A percentile compares a stretch with the other conserved stretches of the same genome.
Evolutionary conservation across 2,888 invertebrate species (phyloP).

Genomic region (Chymomyza caudatula): DNA sequence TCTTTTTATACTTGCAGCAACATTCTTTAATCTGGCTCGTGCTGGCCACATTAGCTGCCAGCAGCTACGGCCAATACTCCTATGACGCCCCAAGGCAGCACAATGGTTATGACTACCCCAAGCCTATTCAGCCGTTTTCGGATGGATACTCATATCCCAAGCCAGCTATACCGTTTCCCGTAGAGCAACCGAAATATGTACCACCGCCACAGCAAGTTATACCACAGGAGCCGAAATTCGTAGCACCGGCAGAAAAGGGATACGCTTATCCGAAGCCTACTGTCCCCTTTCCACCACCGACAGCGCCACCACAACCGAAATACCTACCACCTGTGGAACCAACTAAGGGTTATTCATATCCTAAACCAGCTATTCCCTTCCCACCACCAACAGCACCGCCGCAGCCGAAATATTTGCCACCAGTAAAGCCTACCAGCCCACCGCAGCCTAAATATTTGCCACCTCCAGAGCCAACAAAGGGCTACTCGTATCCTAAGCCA

Average conservation of each 20-base stretch:
- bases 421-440: slow-evolving; percentile 1
- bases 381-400: slow-evolving; percentile 35
- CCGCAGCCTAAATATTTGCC: slow-evolving; percentile 13
- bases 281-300: slow-evolving; percentile 19
- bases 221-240: slow-evolving; percentile 1
- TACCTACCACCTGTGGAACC: slow-evolving; percentile 4
- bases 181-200: slow-evolving; percentile 10
- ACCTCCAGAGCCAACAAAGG: slow-evolving; percentile 27
- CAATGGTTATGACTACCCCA: slow-evolving; percentile 61
- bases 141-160: slow-evolving; percentile 62
- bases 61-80: slow-evolving; percentile 38
- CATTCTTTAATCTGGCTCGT: slow-evolving; percentile 49
- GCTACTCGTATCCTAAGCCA: slow-evolving; percentile 63
- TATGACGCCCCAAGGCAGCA: slow-evolving; percentile 27
- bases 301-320: slow-evolving; percentile 11
- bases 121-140: slow-evolving; percentile 51
- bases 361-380: slow-evolving; percentile 38
- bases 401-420: slow-evolving; percentile 21
- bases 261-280: slow-evolving; percentile 21
- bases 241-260: not conserved
- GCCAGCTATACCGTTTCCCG: slow-evolving; percentile 60
- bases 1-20: slow-evolving; percentile 49
- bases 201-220: slow-evolving; percentile 18
- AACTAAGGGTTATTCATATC: slow-evolving; percentile 51
- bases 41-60: slow-evolving; percentile 41